Percentiles rank a stretch among this genome's conserved stretches.
These are phyloP conservation scores for Oxygymnocypris stewartii DNA, from an alignment of 2,113 vertebrate genomes.

Conservation along the genomic window DNA sequence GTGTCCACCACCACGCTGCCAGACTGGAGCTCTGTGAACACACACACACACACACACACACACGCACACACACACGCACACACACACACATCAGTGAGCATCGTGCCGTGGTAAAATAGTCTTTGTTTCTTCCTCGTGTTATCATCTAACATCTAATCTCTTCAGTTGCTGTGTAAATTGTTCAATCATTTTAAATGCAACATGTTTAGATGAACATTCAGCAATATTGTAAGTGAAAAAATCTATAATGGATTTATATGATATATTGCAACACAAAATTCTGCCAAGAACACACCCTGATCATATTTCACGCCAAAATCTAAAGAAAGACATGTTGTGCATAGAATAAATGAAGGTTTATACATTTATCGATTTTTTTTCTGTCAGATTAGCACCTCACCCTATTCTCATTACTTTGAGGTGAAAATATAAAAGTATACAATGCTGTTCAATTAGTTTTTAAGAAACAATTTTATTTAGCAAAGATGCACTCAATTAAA, in stretches of 20 bases:
- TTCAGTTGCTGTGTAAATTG: not conserved
- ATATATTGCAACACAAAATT: not conserved
- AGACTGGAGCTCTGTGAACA: conserved; percentile 22
- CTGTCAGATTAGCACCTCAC: not conserved
- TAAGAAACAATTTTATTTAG: too few species aligned
- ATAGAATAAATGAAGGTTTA: not conserved
- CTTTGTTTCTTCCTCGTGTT: not conserved
- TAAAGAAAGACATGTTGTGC: not conserved
- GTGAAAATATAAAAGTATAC: not conserved
- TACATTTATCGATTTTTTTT: too few species aligned
- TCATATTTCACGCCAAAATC: not conserved
- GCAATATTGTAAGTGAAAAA: not conserved
- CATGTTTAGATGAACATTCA: not conserved
- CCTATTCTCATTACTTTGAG: not conserved
- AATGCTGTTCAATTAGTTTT: not conserved
- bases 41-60: too few species aligned
- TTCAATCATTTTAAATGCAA: not conserved
- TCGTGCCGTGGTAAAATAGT: not conserved
- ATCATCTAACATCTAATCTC: not conserved
- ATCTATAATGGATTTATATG: not conserved
- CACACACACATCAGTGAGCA: not conserved
- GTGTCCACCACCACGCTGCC: conserved; percentile 14
- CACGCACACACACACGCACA: too few species aligned
- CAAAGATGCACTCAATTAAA: too few species aligned
- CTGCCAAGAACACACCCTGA: not conserved